Percentiles rank a stretch among this genome's conserved stretches.
Conservation (phyloP, 1,140 invertebrate species). For the Drosophila pruinosa region DNA sequence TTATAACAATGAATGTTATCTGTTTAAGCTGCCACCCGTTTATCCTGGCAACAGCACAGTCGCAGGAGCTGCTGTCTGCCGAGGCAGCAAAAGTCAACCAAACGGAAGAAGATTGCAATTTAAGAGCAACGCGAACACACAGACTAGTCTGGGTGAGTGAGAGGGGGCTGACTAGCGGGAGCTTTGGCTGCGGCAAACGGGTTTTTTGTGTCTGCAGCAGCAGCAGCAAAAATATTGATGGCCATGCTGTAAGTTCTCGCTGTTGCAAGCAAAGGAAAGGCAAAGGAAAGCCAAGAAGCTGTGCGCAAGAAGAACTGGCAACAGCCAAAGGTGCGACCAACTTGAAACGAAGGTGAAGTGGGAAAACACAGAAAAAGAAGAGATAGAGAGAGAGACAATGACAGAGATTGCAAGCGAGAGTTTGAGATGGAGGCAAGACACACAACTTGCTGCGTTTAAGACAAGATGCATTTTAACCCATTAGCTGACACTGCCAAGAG, state of each 20-base stretch:
- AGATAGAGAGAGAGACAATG: background rate
- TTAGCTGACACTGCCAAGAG: constrained; percentile 8
- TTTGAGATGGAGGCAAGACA: background rate
- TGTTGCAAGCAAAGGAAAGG: constrained; percentile 25
- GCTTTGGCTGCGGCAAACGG: constrained; percentile 59
- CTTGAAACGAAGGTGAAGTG: background rate
- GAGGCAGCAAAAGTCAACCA: constrained; percentile 73
- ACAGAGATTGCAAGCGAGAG: background rate
- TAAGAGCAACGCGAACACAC: constrained; percentile 40
- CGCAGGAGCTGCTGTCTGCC: constrained; percentile 29
- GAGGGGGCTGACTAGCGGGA: background rate
- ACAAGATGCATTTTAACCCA: constrained; percentile 35
- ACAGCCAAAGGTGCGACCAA: constrained; percentile 28
- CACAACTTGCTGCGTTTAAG: constrained; percentile 15
- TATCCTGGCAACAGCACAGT: constrained; percentile 46
- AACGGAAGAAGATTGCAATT: constrained; percentile 79
- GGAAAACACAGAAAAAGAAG: background rate
- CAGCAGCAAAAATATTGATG: constrained; percentile 62
- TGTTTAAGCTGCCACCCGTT: constrained; percentile 74
- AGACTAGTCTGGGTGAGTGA: background rate
- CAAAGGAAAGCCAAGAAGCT: constrained; percentile 36
- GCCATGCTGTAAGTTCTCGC: constrained; percentile 49
- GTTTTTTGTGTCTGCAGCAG: constrained; percentile 46
- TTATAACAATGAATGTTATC: constrained; percentile 78
- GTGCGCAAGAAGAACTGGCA: background rate